Evolutionary conservation across 2,797 vertebrate genomes (phyloP), one percentile per base, ranked within the genome.

Genomic region (Mus spretus): DNA sequence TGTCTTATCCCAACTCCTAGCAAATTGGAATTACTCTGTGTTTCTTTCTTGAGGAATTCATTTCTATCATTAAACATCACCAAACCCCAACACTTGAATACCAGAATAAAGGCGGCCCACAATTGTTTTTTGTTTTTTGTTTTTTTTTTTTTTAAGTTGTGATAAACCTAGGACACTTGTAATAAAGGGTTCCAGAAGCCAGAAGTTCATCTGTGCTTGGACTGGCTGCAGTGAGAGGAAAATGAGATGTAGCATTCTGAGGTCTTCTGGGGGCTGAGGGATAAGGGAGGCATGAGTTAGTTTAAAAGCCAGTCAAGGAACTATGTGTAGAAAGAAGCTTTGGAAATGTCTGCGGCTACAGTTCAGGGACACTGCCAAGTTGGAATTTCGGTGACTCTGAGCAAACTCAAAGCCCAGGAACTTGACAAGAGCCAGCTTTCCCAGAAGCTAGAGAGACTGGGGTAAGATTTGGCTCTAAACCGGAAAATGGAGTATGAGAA

Each of bases 271-370:
- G 47, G 15, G 24, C 55, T 1, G n/a, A 95, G 7, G 44, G 89
- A 82, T 63, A 70, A 77, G 47, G 13, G 84, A 28, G 1, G 17
- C 34, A 84, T 53, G 78, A 84, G n/a, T 44, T 55, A 65, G 55
- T 65, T 82, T 61, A 89, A 67, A 72, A 95, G 65, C 63, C 65
- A 40, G n/a, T 94, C 40, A 22, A 37, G 31, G 61, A 26, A 44
- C 57, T 81, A n/a, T 50, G 93, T 87, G 37, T 89, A 93, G 72
- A 74, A 95, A 93, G 63, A 94, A 94, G 6, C 50, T 70, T 77
- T 94, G 87, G 92, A 65, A 87, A 89, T 55, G 57, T 79, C 67
- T 96, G 40, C 75, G 91, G n/a, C 91, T 72, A 78, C 77, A 90
- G 74, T 86, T 61, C 67, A 90, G 80, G 79, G 28, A 86, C 67